Conservation (phyloP, 2,888 invertebrate species). For the Epirrhoe alternata region DNA sequence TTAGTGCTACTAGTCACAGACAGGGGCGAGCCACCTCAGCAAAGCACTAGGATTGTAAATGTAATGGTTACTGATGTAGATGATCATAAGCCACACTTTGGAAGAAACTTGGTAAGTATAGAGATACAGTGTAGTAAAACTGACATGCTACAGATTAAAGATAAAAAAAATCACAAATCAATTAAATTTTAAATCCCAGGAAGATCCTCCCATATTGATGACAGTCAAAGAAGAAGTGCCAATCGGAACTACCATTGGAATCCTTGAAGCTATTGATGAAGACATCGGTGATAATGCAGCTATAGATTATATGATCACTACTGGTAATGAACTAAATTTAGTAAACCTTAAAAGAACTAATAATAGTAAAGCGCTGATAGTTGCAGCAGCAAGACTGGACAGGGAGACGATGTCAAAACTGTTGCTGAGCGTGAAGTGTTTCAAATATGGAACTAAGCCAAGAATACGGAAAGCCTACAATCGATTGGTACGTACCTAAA, state of each 20-base stretch:
- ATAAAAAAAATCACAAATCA: too few species aligned
- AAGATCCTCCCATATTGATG: constrained; percentile 87
- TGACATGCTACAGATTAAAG: too few species aligned
- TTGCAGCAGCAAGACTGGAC: constrained; percentile 87
- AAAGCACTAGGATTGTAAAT: constrained; percentile 88
- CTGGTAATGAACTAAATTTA: constrained; percentile 89
- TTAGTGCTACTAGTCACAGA: constrained; percentile 92
- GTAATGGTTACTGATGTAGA: constrained; percentile 90
- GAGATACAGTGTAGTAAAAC: too few species aligned
- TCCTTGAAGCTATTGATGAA: constrained; percentile 89
- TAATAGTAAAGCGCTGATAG: constrained; percentile 87
- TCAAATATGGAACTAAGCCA: constrained; percentile 82
- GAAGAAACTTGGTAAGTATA: constrained; percentile 87
- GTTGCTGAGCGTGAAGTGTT: constrained; percentile 88
- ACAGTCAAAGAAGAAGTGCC: constrained; percentile 88
- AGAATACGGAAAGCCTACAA: constrained; percentile 85
- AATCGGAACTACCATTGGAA: constrained; percentile 87
- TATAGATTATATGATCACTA: constrained; percentile 90
- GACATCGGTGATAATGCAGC: constrained; percentile 91
- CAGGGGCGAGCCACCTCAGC: constrained; percentile 91
- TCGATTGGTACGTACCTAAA: constrained; percentile 75
- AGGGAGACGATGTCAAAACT: constrained; percentile 85
- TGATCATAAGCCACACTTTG: constrained; percentile 91
- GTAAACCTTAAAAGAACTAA: constrained; percentile 87
- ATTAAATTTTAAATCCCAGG: constrained; percentile 65